Base-by-base conservation (phyloP, 2,797 vertebrate genomes). In the Coranthus polyacanthus region DNA sequence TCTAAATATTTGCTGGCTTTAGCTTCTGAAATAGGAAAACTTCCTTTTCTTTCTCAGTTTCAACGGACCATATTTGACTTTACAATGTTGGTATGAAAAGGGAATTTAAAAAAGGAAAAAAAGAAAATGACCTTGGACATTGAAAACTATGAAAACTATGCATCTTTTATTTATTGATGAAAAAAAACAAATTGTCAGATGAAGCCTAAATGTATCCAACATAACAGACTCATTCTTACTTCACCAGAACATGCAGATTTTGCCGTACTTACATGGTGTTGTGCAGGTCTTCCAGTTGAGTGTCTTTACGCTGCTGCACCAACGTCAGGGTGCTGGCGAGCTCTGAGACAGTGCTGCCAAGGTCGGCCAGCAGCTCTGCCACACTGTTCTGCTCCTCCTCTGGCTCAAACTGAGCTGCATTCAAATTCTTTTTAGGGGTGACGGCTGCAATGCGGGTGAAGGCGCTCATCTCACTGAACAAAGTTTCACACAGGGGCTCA, bases 401-500 rank as follows among this genome's bases (percentile, higher is more conserved):
- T 0, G 29, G 12, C 11, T 79, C 63, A 17, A 59, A 17, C 56
- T 69, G 63, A 1, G 1, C 58, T 4, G 51, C 6, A 0, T 1
- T 45, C 6, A 41, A 6, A 26, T 8, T 39, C 68, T 59, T 85
- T 60, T 78, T 88, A 11, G 76, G 83, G 15, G 57, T 78, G 36
- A 78, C 6, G 0, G 83, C 75, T 3, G 56, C 15, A 0, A 94
- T 51, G 12, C 91, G 88, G 1, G 82, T 91, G 79, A 96, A 96
- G 52, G 95, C 94, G 0, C 94, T 95, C 12, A 5, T 87, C 58
- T 84, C 60, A n/a, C 93, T 93, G 78, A 91, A 90, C 61, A 95
- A 68, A 17, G 53, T 26, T 6, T 87, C 82, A n/a, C 54, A 3
- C 45, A 61, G 72, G 18, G 76, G 20, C 51, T 87, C 76, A 0